These are phyloP conservation scores for Hippocampus zosterae DNA, from an alignment of 2,113 vertebrate species.

Conservation along the genomic window DNA sequence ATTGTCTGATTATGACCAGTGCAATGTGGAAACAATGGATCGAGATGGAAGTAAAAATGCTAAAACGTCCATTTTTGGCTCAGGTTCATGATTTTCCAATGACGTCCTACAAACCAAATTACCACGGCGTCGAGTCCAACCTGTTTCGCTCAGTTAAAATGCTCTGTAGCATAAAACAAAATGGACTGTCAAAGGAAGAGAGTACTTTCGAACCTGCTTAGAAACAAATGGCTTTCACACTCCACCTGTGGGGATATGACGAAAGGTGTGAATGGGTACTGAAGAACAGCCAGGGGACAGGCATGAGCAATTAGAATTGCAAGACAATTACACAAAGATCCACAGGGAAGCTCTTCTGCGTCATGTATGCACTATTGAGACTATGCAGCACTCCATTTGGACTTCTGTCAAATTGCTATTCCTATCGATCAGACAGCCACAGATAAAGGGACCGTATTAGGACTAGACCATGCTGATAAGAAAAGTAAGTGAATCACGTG, in stretches of 20 bases:
- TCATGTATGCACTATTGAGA: constrained; percentile 38
- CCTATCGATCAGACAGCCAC: constrained; percentile 13
- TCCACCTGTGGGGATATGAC: constrained; percentile 50
- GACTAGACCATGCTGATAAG: constrained; percentile 19
- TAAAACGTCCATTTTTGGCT: constrained; percentile 29
- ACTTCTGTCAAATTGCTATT: constrained; percentile 46
- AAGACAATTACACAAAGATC: constrained; percentile 54
- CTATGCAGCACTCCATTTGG: constrained; percentile 35
- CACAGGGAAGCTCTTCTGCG: constrained; percentile 35
- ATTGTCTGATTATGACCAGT: constrained; percentile 65
- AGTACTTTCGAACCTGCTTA: constrained; percentile 55
- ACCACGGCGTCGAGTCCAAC: constrained; percentile 54
- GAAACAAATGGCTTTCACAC: constrained; percentile 68
- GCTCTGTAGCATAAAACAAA: constrained; percentile 45
- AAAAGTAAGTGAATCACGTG: constrained; percentile 19
- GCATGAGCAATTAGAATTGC: constrained; percentile 33
- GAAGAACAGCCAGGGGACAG: constrained; percentile 53
- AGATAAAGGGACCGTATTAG: constrained; percentile 23
- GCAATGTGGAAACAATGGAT: constrained; percentile 57
- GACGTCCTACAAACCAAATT: constrained; percentile 55
- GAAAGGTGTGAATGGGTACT: constrained; percentile 61
- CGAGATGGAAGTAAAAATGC: constrained; percentile 31
- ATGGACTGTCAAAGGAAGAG: constrained; percentile 50
- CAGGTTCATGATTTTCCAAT: constrained; percentile 46
- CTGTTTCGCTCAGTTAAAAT: constrained; percentile 58